Base-by-base conservation (phyloP, 2,113 vertebrate species). In the Xyrauchen texanus region DNA sequence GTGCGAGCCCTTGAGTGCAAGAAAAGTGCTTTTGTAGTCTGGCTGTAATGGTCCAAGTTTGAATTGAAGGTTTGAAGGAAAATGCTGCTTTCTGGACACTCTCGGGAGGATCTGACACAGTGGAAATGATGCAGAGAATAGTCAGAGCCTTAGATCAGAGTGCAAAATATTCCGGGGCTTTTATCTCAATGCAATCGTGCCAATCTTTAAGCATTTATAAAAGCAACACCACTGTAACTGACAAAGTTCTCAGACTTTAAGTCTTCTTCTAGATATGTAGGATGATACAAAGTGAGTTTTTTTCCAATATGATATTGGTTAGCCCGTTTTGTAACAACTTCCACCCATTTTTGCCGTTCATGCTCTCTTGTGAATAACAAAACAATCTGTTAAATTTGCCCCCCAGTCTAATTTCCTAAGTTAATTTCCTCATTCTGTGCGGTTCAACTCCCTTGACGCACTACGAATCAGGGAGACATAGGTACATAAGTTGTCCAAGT, bases 1-100 rank as follows among this genome's bases (percentile, higher is more conserved):
- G 87, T 67, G 86, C 88, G 90, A 92, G 91, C 89, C 92, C 89
- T 91, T 93, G 91, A 93, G 93, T 92, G 91, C 92, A 90, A 73
- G 81, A 88, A 93, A 93, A 94, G 93, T 94, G 93, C 93, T 93
- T 93, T 93, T 93, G 93, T 93, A 93, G 92, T 93, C 92, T 91
- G 91, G 90, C 92, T 93, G 91, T 94, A 94, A 94, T 94, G 92
- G 92, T 87, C 91, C 91, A 92, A 94, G 92, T 93, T 92, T 93
- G 91, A 94, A 93, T 93, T 94, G 92, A 93, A 93, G 93, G 93
- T 92, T 34, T 93, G 93, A 89, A 88, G 91, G 88, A 92, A 93
- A 94, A 93, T 90, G 91, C 91, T 90, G 89, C 91, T 91, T 91
- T 92, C 89, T 87, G 77, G 88, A 89, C 89, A 88, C 82, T 86